phyloP scores from a whole-genome alignment of 2,113 vertebrate species.

The Cairina moschata region DNA sequence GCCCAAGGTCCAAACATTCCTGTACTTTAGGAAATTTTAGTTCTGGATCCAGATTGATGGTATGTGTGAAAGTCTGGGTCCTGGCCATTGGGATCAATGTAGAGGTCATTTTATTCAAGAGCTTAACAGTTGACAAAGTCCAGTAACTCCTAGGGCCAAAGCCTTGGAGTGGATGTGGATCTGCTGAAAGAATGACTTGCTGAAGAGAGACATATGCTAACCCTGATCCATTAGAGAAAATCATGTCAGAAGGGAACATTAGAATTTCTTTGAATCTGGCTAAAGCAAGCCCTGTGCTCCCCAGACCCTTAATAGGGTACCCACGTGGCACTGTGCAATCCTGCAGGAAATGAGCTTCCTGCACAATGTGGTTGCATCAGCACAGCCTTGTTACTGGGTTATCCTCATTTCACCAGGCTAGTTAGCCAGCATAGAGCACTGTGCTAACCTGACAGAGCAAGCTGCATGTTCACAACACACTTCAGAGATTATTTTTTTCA shows the following conservation, averaged over 20 bases:
- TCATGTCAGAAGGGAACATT: not conserved
- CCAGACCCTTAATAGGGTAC: accelerated
- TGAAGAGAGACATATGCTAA: not conserved
- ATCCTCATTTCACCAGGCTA: not conserved
- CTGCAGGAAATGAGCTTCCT: not conserved
- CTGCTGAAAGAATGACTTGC: not conserved
- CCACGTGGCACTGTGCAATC: accelerated
- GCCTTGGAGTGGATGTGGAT: not conserved
- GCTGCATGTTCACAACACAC: not conserved
- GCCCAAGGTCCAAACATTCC: not conserved
- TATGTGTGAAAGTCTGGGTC: accelerated
- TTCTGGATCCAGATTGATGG: not conserved
- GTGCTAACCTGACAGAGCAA: not conserved
- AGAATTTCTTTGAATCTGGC: not conserved
- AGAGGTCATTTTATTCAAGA: not conserved
- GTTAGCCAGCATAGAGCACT: not conserved
- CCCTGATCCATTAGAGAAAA: not conserved
- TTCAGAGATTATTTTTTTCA: not conserved
- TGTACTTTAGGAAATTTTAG: not conserved
- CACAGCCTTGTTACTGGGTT: not conserved
- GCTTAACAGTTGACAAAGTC: not conserved
- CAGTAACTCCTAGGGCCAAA: not conserved
- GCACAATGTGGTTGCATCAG: accelerated
- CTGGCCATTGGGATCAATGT: not conserved
- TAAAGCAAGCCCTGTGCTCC: not conserved